These are phyloP conservation scores for Drosophila aff. DNA, from an alignment of 1,140 invertebrate species.

Conservation along the genomic window DNA sequence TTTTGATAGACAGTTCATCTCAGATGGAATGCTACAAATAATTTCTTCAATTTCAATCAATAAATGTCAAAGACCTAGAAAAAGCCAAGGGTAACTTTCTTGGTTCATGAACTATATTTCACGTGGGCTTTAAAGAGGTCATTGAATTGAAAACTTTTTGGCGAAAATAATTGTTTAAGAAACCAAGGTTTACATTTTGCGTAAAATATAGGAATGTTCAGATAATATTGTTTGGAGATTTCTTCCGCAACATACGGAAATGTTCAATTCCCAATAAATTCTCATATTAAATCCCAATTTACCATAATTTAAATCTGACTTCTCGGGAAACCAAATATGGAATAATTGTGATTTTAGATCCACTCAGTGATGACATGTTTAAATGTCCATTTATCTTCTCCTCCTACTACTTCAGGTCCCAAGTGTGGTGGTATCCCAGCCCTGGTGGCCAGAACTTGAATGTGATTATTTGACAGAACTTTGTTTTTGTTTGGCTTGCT, in stretches of 20 bases:
- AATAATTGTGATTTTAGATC: conserved; percentile 29
- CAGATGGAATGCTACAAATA: conserved; percentile 5
- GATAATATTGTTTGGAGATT: not conserved
- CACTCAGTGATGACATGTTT: conserved; percentile 12
- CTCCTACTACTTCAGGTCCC: conserved; percentile 2
- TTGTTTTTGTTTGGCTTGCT: conserved; percentile 27
- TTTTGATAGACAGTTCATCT: conserved; percentile 47
- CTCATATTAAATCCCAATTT: conserved; percentile 34
- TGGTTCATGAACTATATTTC: conserved; percentile 21
- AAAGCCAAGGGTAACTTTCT: conserved; percentile 28
- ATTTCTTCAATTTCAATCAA: conserved; percentile 26
- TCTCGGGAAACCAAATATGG: conserved; percentile 11
- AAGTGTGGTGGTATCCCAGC: not conserved
- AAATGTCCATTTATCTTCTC: conserved; percentile 38
- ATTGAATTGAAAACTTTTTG: not conserved
- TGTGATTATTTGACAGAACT: conserved; percentile 26
- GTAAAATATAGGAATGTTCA: not conserved
- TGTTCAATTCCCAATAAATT: not conserved
- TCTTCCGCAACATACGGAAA: conserved; percentile 6
- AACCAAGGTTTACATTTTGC: not conserved
- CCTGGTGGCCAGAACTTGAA: conserved; percentile 48
- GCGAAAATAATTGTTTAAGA: not conserved
- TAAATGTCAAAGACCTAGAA: conserved; percentile 7
- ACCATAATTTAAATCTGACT: conserved; percentile 16
- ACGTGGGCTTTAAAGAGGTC: not conserved